These are phyloP conservation scores for Philereme vetulata DNA, from an alignment of 2,888 invertebrate genomes.

Conservation along the genomic window DNA sequence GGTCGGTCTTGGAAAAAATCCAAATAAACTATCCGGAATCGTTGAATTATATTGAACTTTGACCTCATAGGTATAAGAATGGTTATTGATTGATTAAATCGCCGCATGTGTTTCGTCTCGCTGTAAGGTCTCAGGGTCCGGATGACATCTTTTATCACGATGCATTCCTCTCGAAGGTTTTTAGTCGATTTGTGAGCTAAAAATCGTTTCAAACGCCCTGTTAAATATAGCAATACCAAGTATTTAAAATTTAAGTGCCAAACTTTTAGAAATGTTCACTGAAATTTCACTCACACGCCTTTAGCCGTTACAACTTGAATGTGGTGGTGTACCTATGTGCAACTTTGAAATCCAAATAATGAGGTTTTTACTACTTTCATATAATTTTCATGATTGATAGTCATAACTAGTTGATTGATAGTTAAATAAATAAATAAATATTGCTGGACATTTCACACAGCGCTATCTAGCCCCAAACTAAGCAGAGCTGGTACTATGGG, in stretches of 20 bases:
- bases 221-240: neutral
- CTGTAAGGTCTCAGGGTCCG: slow-evolving; percentile 71
- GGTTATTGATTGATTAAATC: slow-evolving; percentile 42
- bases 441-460: too few relatives aligned
- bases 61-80: slow-evolving; percentile 46
- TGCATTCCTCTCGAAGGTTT: slow-evolving; percentile 74
- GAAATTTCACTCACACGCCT: neutral
- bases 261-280: neutral
- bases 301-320: slow-evolving; percentile 3
- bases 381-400: too few relatives aligned
- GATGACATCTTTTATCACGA: slow-evolving; percentile 82
- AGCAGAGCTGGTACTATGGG: too few relatives aligned
- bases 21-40: slow-evolving; percentile 41
- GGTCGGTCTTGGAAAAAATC: slow-evolving; percentile 64
- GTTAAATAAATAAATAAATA: too few relatives aligned
- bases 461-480: too few relatives aligned
- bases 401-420: too few relatives aligned
- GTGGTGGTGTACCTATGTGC: neutral
- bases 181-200: slow-evolving; percentile 57
- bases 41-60: slow-evolving; percentile 53
- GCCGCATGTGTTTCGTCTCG: slow-evolving; percentile 61
- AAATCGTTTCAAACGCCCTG: slow-evolving; percentile 23
- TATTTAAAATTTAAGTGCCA: neutral
- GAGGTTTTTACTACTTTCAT: too few relatives aligned
- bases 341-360: too few relatives aligned